Percentiles rank a stretch among this genome's conserved stretches.
These are phyloP conservation scores for Leucozona laternaria DNA, from an alignment of 2,888 invertebrate species.

Conservation along the genomic window DNA sequence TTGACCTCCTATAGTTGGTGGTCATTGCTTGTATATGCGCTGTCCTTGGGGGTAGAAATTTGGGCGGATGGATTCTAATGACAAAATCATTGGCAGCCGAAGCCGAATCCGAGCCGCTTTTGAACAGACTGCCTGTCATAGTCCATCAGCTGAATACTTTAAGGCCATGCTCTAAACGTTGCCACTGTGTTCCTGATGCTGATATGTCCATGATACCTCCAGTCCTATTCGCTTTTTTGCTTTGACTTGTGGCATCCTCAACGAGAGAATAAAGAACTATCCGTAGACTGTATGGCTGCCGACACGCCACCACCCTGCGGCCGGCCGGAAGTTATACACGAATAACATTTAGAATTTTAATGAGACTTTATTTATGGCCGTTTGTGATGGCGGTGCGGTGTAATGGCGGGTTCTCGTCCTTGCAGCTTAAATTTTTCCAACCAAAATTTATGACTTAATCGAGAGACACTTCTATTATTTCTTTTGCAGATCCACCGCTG, in stretches of 20 bases:
- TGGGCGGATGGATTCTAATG: conserved; percentile 23
- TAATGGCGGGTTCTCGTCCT: conserved; percentile 15
- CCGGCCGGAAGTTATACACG: conserved; percentile 1
- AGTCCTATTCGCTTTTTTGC: neutral
- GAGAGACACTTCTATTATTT: conserved; percentile 16
- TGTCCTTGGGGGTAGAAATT: conserved; percentile 14
- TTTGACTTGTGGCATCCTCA: conserved; percentile 16
- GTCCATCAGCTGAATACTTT: conserved; percentile 20
- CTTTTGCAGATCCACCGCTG: conserved; percentile 91
- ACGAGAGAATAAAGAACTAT: neutral
- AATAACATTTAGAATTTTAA: conserved; percentile 51
- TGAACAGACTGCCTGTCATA: neutral
- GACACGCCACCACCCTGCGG: neutral
- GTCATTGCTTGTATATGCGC: neutral
- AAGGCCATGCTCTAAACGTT: conserved; percentile 33
- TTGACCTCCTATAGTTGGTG: conserved; percentile 3
- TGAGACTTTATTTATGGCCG: conserved; percentile 30
- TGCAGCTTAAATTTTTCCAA: conserved; percentile 4
- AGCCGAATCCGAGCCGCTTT: neutral
- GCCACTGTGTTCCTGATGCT: conserved; percentile 15
- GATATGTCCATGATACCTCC: conserved; percentile 11
- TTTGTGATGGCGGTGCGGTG: neutral
- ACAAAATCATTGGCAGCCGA: conserved; percentile 45
- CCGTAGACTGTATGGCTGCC: neutral
- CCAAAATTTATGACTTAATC: conserved; percentile 54